A percentile compares a stretch with the other conserved stretches of the same genome.
Evolutionary conservation across 2,888 invertebrate genomes (phyloP).

Genomic region (Mythimna ferrago): DNA sequence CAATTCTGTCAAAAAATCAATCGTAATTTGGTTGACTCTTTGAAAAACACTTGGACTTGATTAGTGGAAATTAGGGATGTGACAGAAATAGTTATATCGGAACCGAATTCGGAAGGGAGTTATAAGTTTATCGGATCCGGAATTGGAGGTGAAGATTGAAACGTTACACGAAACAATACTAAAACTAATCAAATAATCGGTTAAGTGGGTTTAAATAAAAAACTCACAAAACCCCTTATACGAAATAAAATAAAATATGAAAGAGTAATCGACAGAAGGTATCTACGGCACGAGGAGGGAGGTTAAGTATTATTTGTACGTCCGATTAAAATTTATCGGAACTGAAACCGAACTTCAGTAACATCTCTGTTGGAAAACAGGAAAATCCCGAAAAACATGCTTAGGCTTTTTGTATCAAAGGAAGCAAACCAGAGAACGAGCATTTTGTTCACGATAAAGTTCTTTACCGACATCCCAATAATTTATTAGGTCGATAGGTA

Average conservation of each 20-base stretch:
- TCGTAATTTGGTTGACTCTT: background rate
- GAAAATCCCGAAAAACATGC: background rate
- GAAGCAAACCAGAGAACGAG: background rate
- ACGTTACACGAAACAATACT: too few species aligned
- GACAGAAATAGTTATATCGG: background rate
- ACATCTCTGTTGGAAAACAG: too few species aligned
- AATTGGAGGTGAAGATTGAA: too few species aligned
- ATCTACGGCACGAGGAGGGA: too few species aligned
- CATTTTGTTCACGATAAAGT: background rate
- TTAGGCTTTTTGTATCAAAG: background rate
- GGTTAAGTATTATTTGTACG: too few species aligned
- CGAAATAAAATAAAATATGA: too few species aligned
- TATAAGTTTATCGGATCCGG: background rate
- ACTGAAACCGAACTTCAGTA: too few species aligned
- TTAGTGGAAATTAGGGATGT: background rate
- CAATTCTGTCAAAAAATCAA: background rate
- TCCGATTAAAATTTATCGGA: too few species aligned
- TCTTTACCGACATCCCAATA: conserved; percentile 1
- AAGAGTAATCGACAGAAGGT: too few species aligned
- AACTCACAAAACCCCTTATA: too few species aligned
- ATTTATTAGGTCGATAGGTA: conserved; percentile 8
- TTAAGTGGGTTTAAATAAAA: too few species aligned
- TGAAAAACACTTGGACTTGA: background rate
- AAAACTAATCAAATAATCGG: too few species aligned
- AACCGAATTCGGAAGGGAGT: background rate